phyloP scores from a whole-genome alignment of 92 coral and sea anemone genomes.

The Palythoa heliodiscus region DNA sequence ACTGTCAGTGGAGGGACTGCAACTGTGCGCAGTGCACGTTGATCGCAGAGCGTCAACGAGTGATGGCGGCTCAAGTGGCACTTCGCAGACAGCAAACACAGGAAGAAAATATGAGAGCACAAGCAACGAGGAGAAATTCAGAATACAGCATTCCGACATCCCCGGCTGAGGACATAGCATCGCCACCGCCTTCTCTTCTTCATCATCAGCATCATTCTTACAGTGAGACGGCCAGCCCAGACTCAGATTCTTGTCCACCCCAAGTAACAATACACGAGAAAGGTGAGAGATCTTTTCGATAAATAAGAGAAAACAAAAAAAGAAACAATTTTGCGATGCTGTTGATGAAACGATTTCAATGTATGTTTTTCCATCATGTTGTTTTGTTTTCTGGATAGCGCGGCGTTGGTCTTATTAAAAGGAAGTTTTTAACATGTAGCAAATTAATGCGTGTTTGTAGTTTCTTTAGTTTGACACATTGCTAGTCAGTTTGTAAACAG shows the following conservation, averaged over 20 bases:
- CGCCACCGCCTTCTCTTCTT: background rate
- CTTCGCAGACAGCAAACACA: slow-evolving; percentile 92
- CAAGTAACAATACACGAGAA: slow-evolving; percentile 12
- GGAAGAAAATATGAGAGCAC: slow-evolving; percentile 86
- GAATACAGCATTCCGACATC: slow-evolving; percentile 52
- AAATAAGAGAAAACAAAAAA: slow-evolving; percentile 10
- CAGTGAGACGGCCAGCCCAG: slow-evolving; percentile 29
- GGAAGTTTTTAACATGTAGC: slow-evolving; percentile 90
- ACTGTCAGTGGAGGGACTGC: slow-evolving; percentile 87
- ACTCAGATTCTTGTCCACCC: slow-evolving; percentile 6
- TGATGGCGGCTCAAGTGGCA: slow-evolving; percentile 94
- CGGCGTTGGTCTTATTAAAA: slow-evolving; percentile 48
- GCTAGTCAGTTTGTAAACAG: slow-evolving; percentile 58
- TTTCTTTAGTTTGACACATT: slow-evolving; percentile 81
- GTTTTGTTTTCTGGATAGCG: slow-evolving; percentile 26
- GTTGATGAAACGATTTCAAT: background rate
- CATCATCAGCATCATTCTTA: slow-evolving; percentile 28
- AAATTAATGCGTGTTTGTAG: slow-evolving; percentile 89
- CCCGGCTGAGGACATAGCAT: slow-evolving; percentile 23
- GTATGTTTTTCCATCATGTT: slow-evolving; percentile 8
- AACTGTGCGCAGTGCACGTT: slow-evolving; percentile 84
- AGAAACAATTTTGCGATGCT: background rate
- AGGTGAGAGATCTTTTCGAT: slow-evolving; percentile 9
- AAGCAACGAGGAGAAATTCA: slow-evolving; percentile 45
- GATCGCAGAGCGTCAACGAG: slow-evolving; percentile 86